Evolutionary conservation across 2,797 vertebrate genomes (phyloP), one percentile per base, ranked within the genome.

Genomic region (Parambassis ranga): DNA sequence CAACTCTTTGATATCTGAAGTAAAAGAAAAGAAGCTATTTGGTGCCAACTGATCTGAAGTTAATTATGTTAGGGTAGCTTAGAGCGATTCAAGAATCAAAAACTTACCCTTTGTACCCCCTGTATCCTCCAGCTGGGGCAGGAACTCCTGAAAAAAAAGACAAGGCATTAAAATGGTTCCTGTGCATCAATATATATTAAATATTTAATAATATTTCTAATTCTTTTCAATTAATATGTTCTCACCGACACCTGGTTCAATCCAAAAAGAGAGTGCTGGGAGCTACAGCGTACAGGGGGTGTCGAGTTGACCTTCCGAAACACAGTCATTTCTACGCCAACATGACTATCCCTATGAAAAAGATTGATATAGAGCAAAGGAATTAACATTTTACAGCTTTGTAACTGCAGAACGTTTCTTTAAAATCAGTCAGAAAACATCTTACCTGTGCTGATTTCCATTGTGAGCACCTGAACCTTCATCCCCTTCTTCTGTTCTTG

Each of bases 181-280:
- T 14, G 6, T 2, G 37, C 15, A 24, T 42, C 4, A 41, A n/a
- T 43, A 47, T 16, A 14, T 18, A 32, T 13, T 14, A 15, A 32
- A n/a, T n/a, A n/a, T n/a, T n/a, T n/a, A n/a, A n/a, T n/a, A n/a
- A n/a, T n/a, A n/a, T n/a, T n/a, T n/a, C n/a, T n/a, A n/a, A n/a
- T n/a, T n/a, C n/a, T n/a, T n/a, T n/a, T n/a, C n/a, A n/a, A n/a
- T 24, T 63, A 67, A 43, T 36, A 50, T 10, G 6, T 63, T 31
- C 95, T 94, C 77, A 96, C 95, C 87, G 95, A 95, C 63, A 96
- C 95, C 78, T 96, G 95, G 79, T 96, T 96, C 70, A 96, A 89
- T 49, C 95, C 95, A 77, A 94, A 96, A 55, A 96, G 88, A 0
- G 95, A 96, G 79, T 96, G 95, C 86, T 96, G 95, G 39, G 95